Conservation (phyloP, 2,888 invertebrate species). For the Archips crataeganus region DNA sequence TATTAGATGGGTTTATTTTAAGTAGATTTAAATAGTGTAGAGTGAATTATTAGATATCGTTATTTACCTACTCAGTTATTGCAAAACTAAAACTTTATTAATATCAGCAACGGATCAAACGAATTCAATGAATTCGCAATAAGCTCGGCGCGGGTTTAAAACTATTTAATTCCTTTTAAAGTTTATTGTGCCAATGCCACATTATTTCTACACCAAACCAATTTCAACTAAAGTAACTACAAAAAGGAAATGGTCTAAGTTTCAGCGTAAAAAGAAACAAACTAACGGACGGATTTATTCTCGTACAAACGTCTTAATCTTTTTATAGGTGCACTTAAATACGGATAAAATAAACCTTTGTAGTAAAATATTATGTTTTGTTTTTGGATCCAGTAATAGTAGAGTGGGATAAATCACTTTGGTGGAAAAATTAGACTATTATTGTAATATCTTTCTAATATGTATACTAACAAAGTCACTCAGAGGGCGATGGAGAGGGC, state of each 20-base stretch:
- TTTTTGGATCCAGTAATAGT: neutral
- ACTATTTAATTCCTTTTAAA: neutral
- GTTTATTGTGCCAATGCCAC: neutral
- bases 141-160: too few species aligned
- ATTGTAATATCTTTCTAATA: too few species aligned
- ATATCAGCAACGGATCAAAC: too few species aligned
- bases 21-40: too few species aligned
- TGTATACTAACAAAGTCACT: too few species aligned
- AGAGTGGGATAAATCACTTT: neutral
- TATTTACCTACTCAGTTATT: too few species aligned
- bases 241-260: conserved; percentile 16
- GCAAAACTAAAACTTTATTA: too few species aligned
- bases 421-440: too few species aligned
- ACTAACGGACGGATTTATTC: conserved; percentile 16
- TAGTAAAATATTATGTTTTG: neutral
- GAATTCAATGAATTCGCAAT: too few species aligned
- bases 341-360: conserved; percentile 1
- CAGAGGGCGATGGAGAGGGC: too few species aligned
- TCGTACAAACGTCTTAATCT: conserved; percentile 28
- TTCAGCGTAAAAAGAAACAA: conserved; percentile 31
- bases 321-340: conserved; percentile 16
- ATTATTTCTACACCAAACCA: neutral
- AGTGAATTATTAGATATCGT: too few species aligned
- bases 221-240: conserved; percentile 6
- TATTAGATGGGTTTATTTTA: too few species aligned